Conservation (phyloP, 2,888 invertebrate genomes). For the Hypsopygia costalis region DNA sequence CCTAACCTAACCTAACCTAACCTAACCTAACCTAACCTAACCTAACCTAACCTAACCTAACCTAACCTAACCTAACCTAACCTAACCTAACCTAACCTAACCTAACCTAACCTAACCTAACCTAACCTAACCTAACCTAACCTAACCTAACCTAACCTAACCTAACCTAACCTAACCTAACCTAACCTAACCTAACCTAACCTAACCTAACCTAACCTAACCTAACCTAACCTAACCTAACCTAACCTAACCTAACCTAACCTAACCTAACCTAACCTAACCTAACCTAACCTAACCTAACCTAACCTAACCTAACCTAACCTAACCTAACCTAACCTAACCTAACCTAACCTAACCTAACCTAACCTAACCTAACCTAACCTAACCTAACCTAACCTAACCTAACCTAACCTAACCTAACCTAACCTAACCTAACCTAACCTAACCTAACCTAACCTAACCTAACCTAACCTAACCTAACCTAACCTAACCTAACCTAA, state of each 20-base stretch:
- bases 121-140: slow-evolving; percentile 15
- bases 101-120: slow-evolving; percentile 19
- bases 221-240: slow-evolving; percentile 19
- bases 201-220: slow-evolving; percentile 17
- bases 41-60: slow-evolving; percentile 10
- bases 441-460: no score
- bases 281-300: slow-evolving; percentile 16
- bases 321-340: neutral
- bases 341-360: slow-evolving; percentile 2
- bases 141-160: slow-evolving; percentile 8
- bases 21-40: slow-evolving; percentile 12
- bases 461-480: no score
- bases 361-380: slow-evolving; percentile 11
- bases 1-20: slow-evolving; percentile 13
- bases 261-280: slow-evolving; percentile 11
- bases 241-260: slow-evolving; percentile 11
- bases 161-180: slow-evolving; percentile 15
- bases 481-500: slow-evolving; percentile 9
- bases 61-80: slow-evolving; percentile 8
- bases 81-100: slow-evolving; percentile 16
- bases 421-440: slow-evolving; percentile 13
- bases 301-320: slow-evolving; percentile 12
- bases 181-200: slow-evolving; percentile 15
- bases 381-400: slow-evolving; percentile 17
- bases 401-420: slow-evolving; percentile 8